Evolutionary conservation across 2,113 vertebrate genomes (phyloP).

Genomic region (Urocolius indicus): DNA sequence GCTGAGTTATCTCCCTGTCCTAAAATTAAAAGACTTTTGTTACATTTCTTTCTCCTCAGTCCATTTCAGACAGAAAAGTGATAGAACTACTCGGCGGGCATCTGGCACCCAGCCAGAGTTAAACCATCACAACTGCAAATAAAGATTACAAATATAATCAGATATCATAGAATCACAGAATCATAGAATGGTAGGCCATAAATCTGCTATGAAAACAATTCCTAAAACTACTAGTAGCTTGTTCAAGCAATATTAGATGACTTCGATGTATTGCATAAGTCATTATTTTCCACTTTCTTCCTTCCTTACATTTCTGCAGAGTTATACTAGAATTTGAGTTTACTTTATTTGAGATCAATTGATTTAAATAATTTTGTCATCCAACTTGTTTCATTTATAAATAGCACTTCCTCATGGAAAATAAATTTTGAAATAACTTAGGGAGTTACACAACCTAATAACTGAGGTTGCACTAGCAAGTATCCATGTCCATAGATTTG

Average conservation of each 20-base stretch:
- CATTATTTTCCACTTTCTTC: background rate
- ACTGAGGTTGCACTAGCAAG: background rate
- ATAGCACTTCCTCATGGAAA: constrained; percentile 1
- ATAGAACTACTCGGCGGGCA: no score
- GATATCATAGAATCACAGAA: no score
- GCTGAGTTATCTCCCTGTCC: no score
- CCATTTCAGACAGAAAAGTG: no score
- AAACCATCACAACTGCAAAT: background rate
- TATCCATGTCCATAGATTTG: background rate
- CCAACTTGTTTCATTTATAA: background rate
- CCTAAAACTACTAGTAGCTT: background rate
- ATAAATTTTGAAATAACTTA: background rate
- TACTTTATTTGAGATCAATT: background rate
- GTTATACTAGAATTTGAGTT: background rate
- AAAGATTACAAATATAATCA: background rate
- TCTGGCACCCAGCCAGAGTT: no score
- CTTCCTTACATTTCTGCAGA: background rate
- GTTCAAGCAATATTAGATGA: background rate
- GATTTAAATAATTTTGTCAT: background rate
- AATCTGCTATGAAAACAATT: background rate
- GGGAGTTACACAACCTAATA: background rate
- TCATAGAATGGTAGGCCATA: no score
- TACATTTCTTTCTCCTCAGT: no score
- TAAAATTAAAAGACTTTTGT: no score
- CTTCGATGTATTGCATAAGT: background rate